These are phyloP conservation scores for Plusia festucae DNA, from an alignment of 2,888 invertebrate species.

Conservation along the genomic window DNA sequence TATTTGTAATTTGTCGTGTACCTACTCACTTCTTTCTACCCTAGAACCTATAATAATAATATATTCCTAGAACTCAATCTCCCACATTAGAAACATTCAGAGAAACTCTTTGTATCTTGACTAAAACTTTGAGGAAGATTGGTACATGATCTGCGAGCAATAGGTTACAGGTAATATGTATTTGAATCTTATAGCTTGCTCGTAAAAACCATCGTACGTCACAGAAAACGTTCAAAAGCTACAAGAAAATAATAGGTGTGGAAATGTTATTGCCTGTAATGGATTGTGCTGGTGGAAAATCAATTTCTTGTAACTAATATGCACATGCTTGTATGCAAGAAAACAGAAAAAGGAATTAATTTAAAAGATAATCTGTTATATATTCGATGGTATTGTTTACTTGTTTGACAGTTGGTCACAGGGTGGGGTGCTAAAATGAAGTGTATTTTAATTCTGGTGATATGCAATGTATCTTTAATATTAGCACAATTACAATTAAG, in stretches of 20 bases:
- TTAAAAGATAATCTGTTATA: conserved; percentile 27
- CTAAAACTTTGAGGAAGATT: no score
- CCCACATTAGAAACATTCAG: no score
- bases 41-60: no score
- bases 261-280: conserved; percentile 26
- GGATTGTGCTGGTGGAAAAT: conserved; percentile 26
- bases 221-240: conserved; percentile 6
- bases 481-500: conserved; percentile 24
- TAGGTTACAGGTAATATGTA: neutral
- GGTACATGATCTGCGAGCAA: no score
- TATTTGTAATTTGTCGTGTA: no score
- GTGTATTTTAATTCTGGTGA: conserved; percentile 13
- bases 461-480: conserved; percentile 14
- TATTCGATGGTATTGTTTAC: conserved; percentile 22
- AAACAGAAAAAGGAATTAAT: conserved; percentile 15
- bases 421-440: conserved; percentile 28
- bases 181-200: neutral
- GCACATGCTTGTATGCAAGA: conserved; percentile 16
- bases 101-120: no score
- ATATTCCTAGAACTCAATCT: no score
- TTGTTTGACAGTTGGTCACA: conserved; percentile 19
- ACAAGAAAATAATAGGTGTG: conserved; percentile 7
- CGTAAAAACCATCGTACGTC: neutral
- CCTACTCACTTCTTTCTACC: no score
- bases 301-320: conserved; percentile 42